Evolutionary conservation across 2,113 vertebrate species (phyloP).

Genomic region (Crotalus tigris): DNA sequence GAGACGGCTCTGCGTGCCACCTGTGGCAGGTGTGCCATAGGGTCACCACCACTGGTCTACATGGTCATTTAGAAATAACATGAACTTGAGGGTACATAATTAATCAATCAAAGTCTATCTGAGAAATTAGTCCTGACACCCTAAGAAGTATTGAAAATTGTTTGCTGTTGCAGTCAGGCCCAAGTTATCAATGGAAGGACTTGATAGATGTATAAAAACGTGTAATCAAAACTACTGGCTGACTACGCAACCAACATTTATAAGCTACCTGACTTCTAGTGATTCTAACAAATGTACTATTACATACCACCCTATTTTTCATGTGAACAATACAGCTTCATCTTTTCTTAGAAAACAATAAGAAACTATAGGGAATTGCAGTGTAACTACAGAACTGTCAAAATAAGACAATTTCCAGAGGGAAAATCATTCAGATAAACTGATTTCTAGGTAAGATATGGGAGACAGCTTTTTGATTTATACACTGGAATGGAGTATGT

Average conservation of each 20-base stretch:
- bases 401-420: background rate
- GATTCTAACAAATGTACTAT: background rate
- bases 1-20: no score
- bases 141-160: background rate
- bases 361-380: background rate
- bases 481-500: background rate
- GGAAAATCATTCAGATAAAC: background rate
- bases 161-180: background rate
- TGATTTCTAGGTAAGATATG: background rate
- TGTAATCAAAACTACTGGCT: background rate
- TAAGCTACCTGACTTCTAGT: background rate
- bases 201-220: background rate
- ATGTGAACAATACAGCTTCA: background rate
- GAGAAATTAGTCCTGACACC: background rate
- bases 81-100: background rate
- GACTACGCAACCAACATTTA: background rate
- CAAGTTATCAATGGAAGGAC: background rate
- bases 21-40: no score
- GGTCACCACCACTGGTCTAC: background rate
- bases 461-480: background rate
- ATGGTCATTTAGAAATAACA: background rate
- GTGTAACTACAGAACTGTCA: background rate
- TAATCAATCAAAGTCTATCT: background rate
- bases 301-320: background rate
- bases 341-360: background rate